Conservation (phyloP, 2,113 vertebrate genomes). For the Athene cunicularia region DNA sequence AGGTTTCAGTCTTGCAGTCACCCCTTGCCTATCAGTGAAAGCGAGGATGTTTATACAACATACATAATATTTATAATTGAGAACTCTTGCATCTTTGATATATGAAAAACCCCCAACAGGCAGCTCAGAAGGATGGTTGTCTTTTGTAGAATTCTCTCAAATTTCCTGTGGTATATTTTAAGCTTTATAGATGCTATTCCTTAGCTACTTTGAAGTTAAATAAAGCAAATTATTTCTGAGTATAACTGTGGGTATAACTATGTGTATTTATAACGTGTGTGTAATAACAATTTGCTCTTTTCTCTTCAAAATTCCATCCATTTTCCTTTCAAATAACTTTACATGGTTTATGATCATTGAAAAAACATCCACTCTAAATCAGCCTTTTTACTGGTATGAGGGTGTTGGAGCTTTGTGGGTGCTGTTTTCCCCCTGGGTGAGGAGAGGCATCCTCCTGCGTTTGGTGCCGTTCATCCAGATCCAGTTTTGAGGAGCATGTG, state of each 20-base stretch:
- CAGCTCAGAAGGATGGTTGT: background rate
- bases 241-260: background rate
- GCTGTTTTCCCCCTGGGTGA: background rate
- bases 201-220: background rate
- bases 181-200: rapidly evolving
- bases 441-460: background rate
- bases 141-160: background rate
- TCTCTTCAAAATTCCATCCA: background rate
- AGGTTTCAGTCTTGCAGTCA: background rate
- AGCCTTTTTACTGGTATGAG: background rate
- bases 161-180: background rate
- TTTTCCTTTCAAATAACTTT: background rate
- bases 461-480: background rate
- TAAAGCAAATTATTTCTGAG: background rate
- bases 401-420: background rate
- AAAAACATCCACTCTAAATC: background rate
- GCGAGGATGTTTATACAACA: background rate
- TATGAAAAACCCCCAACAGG: background rate
- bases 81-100: background rate
- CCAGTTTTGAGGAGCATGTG: background rate
- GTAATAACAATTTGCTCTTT: background rate
- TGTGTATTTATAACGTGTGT: background rate
- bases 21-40: background rate
- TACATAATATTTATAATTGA: background rate
- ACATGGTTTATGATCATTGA: rapidly evolving